Conservation (phyloP, 2,113 vertebrate genomes). For the Anarrhichthys ocellatus region DNA sequence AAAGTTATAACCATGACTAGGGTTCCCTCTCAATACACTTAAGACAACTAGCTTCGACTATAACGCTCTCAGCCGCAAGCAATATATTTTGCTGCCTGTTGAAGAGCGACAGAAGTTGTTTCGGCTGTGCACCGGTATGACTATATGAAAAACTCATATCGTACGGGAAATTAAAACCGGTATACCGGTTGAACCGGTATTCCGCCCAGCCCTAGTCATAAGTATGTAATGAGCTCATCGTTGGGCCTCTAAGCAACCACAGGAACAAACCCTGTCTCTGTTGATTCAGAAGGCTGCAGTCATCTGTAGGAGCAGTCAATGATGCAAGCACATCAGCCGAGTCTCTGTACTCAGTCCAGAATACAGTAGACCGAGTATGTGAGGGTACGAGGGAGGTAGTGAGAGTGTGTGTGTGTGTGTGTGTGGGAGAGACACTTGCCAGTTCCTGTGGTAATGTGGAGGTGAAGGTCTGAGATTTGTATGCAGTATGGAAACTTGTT, state of each 20-base stretch:
- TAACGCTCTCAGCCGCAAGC: no score
- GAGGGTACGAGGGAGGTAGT: conserved; percentile 1
- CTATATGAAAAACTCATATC: no score
- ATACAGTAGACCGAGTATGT: conserved; percentile 14
- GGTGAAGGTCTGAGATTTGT: conserved; percentile 22
- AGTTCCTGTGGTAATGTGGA: neutral
- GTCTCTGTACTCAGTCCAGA: neutral
- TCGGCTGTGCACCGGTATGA: no score
- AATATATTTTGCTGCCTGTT: no score
- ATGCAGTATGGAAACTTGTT: neutral
- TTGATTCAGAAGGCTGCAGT: conserved; percentile 26
- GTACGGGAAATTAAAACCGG: no score
- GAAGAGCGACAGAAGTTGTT: no score
- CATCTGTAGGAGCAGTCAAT: conserved; percentile 23
- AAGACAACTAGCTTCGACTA: no score
- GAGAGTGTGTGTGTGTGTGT: neutral
- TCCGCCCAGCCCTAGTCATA: neutral
- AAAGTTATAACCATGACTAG: no score
- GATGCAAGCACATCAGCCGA: conserved; percentile 27
- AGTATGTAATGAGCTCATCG: conserved; percentile 5
- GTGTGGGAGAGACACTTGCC: neutral
- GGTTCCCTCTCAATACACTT: no score
- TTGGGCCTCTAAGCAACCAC: conserved; percentile 4
- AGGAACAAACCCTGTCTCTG: conserved; percentile 35
- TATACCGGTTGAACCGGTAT: no score